Evolutionary conservation across 2,113 vertebrate species (phyloP).

Genomic region (Elephas maximus): DNA sequence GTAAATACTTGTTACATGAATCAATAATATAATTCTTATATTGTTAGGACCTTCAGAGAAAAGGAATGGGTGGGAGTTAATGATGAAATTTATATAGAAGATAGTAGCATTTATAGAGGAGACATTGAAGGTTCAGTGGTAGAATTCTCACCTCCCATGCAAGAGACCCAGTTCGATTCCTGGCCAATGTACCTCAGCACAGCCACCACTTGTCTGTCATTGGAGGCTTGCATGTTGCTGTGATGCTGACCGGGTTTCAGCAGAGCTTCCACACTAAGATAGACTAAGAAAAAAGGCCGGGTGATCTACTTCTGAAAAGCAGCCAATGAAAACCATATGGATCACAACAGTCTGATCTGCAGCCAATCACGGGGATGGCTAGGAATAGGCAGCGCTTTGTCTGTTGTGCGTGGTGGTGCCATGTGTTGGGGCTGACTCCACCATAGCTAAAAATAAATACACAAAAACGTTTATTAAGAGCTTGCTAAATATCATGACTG

Average conservation of each 20-base stretch:
- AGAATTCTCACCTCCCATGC: not conserved
- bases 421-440: not conserved
- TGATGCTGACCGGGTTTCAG: not conserved
- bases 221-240: not conserved
- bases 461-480: not conserved
- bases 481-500: not conserved
- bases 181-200: not conserved
- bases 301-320: not conserved
- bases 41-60: not conserved
- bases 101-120: not conserved
- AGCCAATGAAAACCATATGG: not conserved
- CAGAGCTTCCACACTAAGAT: not conserved
- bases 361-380: not conserved
- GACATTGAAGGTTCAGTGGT: not conserved
- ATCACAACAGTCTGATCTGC: not conserved
- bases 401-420: not conserved
- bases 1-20: not conserved
- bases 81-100: not conserved
- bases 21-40: not conserved
- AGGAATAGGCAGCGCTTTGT: not conserved
- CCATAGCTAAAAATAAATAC: not conserved
- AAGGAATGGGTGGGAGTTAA: not conserved
- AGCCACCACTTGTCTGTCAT: not conserved
- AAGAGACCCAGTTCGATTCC: not conserved
- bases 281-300: too few relatives aligned